Conservation (phyloP, 2,888 invertebrate species). For the Candidula unifasciata region DNA sequence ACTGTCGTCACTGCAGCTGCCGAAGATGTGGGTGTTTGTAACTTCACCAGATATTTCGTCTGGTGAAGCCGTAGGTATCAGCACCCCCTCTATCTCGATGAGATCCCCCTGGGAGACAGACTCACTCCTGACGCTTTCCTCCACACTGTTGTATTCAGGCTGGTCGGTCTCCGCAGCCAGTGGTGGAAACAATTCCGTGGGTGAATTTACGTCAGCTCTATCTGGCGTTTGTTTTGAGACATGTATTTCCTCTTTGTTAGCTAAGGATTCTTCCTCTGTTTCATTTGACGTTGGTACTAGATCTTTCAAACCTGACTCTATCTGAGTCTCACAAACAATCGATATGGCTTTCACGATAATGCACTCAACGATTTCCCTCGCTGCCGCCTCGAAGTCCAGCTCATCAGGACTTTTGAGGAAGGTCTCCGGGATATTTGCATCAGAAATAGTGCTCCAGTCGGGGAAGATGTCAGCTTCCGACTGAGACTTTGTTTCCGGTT, state of each 20-base stretch:
- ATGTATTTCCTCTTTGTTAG: constrained; percentile 32
- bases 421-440: no score
- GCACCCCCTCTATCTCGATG: constrained; percentile 23
- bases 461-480: no score
- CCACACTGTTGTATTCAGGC: neutral
- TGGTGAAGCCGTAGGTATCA: neutral
- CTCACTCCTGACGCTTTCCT: constrained; percentile 12
- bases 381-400: neutral
- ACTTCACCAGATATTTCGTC: neutral
- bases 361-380: constrained; percentile 4
- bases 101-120: constrained; percentile 22
- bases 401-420: neutral
- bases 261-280: constrained; percentile 51
- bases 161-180: constrained; percentile 8
- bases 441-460: no score
- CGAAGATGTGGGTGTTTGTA: constrained; percentile 20
- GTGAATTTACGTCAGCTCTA: neutral
- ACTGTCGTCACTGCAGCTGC: neutral
- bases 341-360: constrained; percentile 7
- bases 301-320: neutral
- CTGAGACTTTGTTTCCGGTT: no score
- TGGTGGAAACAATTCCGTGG: constrained; percentile 1
- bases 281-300: constrained; percentile 27
- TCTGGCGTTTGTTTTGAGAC: constrained; percentile 42
- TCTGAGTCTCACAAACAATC: constrained; percentile 12